phyloP scores from a whole-genome alignment of 2,113 vertebrate genomes.

The Onychostoma macrolepis region DNA sequence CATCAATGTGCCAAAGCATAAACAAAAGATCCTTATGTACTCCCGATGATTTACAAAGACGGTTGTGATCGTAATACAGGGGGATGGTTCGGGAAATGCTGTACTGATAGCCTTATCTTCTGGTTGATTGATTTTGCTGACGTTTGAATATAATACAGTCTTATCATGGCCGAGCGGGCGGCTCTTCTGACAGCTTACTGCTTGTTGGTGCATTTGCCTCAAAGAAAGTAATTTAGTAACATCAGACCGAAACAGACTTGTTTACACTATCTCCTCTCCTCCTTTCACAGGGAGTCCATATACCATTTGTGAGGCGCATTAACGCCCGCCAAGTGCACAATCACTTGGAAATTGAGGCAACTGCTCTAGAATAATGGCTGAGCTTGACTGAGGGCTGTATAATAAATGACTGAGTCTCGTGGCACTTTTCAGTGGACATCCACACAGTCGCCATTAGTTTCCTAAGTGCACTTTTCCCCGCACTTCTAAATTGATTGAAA shows the following conservation, averaged over 20 bases:
- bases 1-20: neutral
- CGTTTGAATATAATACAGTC: conserved; percentile 4
- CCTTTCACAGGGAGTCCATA: neutral
- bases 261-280: conserved; percentile 17
- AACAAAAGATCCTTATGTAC: neutral
- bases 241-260: conserved; percentile 16
- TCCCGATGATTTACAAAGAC: neutral
- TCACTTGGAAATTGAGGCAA: conserved; percentile 23
- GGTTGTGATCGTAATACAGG: too few relatives aligned
- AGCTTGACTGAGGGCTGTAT: conserved; percentile 43
- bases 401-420: conserved; percentile 62
- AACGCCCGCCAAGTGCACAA: conserved; percentile 17
- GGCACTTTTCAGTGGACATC: conserved; percentile 66
- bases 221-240: neutral
- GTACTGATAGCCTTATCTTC: neutral
- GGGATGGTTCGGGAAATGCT: neutral
- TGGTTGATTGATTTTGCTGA: neutral
- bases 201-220: neutral
- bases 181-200: neutral
- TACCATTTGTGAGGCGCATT: conserved; percentile 7
- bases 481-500: conserved; percentile 83
- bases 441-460: conserved; percentile 71
- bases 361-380: conserved; percentile 24
- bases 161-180: neutral
- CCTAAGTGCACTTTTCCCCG: conserved; percentile 79